phyloP scores from a whole-genome alignment of 2,888 invertebrate genomes.

The Trilocha varians region DNA sequence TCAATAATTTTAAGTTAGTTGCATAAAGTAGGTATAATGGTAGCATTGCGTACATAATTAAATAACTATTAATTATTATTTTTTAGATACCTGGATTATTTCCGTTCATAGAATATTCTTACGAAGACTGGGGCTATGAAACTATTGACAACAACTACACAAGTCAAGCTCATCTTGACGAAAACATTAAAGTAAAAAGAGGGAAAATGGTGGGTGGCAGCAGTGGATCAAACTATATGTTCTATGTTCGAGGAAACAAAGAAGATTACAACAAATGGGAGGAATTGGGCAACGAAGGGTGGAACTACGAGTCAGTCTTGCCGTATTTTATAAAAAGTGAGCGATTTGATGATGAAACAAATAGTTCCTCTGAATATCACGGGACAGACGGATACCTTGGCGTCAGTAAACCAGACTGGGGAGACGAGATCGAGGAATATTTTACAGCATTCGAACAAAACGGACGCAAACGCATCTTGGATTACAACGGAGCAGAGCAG shows the following conservation, averaged over 20 bases:
- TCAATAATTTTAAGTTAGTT: no score
- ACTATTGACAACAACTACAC: slow-evolving; percentile 26
- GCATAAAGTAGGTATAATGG: no score
- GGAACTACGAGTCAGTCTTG: slow-evolving; percentile 26
- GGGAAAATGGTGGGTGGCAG: slow-evolving; percentile 77
- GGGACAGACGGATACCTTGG: slow-evolving; percentile 15
- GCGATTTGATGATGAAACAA: slow-evolving; percentile 8
- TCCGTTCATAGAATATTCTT: slow-evolving; percentile 12
- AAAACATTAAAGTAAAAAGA: slow-evolving; percentile 53
- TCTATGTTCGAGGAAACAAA: slow-evolving; percentile 76
- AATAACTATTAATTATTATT: no score
- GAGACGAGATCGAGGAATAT: slow-evolving; percentile 5
- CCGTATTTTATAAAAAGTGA: slow-evolving; percentile 29
- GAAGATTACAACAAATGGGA: slow-evolving; percentile 71
- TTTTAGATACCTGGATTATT: slow-evolving; percentile 24
- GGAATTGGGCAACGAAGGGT: slow-evolving; percentile 65
- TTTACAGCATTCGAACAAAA: slow-evolving; percentile 14
- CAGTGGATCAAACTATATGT: slow-evolving; percentile 76
- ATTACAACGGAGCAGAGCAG: slow-evolving; percentile 31
- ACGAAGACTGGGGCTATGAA: slow-evolving; percentile 77
- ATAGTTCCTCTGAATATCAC: slow-evolving; percentile 9
- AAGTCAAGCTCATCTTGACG: slow-evolving; percentile 16
- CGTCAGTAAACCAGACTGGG: slow-evolving; percentile 10
- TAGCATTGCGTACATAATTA: no score
- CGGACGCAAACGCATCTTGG: slow-evolving; percentile 19